These are phyloP conservation scores for Cryptosula pallasiana DNA, from an alignment of 2,888 invertebrate species.

Conservation along the genomic window DNA sequence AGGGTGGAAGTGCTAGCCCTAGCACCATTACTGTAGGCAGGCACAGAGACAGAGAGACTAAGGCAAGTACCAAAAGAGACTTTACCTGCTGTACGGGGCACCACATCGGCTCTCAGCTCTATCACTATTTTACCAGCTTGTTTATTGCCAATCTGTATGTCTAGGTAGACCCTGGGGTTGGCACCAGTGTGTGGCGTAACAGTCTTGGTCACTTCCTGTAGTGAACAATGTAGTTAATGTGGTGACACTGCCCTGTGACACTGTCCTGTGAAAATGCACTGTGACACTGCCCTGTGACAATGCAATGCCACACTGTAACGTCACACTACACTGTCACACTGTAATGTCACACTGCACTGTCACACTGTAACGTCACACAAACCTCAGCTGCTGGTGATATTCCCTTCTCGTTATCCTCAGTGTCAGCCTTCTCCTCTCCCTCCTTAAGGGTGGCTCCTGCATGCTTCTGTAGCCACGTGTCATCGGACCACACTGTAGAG, in stretches of 20 bases:
- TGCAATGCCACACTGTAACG: no score
- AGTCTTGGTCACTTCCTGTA: neutral
- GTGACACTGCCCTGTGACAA: no score
- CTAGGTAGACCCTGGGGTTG: constrained; percentile 83
- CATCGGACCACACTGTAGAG: constrained; percentile 90
- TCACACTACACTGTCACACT: no score
- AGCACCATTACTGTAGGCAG: no score
- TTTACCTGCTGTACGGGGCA: constrained; percentile 78
- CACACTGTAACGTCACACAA: no score
- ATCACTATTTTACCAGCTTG: constrained; percentile 85
- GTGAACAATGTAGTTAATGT: no score
- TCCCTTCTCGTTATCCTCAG: constrained; percentile 31
- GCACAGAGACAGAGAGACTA: no score
- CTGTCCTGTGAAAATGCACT: no score
- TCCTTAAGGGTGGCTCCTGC: constrained; percentile 74
- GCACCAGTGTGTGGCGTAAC: constrained; percentile 27
- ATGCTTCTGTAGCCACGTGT: constrained; percentile 95
- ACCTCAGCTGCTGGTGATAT: neutral
- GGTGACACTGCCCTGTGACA: no score
- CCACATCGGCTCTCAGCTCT: constrained; percentile 83
- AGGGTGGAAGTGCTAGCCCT: no score
- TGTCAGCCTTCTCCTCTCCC: constrained; percentile 30
- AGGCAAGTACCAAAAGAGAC: neutral
- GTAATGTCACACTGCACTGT: no score
- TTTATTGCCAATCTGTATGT: constrained; percentile 83